Conservation (phyloP, 2,888 invertebrate genomes). For the Linnaemya tessellans region DNA sequence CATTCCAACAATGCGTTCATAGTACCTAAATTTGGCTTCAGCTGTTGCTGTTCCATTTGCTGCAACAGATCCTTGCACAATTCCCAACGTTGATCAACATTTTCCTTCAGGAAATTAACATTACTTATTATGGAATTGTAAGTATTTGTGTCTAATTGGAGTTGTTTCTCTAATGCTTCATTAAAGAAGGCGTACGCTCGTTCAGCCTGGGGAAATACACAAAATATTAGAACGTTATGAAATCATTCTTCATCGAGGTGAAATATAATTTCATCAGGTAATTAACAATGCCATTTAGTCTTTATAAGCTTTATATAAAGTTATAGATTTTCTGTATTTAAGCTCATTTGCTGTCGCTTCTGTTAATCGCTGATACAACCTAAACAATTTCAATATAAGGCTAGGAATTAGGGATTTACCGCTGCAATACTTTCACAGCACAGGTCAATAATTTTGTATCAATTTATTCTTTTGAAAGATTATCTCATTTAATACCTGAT, state of each 20-base stretch:
- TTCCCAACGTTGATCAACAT: conserved; percentile 86
- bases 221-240: neutral
- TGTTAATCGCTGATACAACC: too few relatives aligned
- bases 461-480: too few relatives aligned
- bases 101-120: conserved; percentile 87
- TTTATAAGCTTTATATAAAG: too few relatives aligned
- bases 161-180: conserved; percentile 87
- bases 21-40: conserved; percentile 87
- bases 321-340: too few relatives aligned
- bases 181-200: conserved; percentile 87
- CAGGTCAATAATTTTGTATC: too few relatives aligned
- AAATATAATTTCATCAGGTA: too few relatives aligned
- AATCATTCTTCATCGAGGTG: too few relatives aligned
- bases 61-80: conserved; percentile 86
- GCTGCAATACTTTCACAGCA: too few relatives aligned
- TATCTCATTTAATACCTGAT: conserved; percentile 74
- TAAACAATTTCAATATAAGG: too few relatives aligned
- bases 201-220: conserved; percentile 84
- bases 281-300: too few relatives aligned
- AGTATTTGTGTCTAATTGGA: conserved; percentile 86
- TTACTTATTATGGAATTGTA: conserved; percentile 88
- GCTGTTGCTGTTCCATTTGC: conserved; percentile 86
- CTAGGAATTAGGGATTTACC: too few relatives aligned
- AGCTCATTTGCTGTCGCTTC: too few relatives aligned
- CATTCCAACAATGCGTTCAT: conserved; percentile 86